Percentiles rank a stretch among this genome's conserved stretches.
These are phyloP conservation scores for Furnarius figulus DNA, from an alignment of 2,113 vertebrate genomes.

Conservation along the genomic window DNA sequence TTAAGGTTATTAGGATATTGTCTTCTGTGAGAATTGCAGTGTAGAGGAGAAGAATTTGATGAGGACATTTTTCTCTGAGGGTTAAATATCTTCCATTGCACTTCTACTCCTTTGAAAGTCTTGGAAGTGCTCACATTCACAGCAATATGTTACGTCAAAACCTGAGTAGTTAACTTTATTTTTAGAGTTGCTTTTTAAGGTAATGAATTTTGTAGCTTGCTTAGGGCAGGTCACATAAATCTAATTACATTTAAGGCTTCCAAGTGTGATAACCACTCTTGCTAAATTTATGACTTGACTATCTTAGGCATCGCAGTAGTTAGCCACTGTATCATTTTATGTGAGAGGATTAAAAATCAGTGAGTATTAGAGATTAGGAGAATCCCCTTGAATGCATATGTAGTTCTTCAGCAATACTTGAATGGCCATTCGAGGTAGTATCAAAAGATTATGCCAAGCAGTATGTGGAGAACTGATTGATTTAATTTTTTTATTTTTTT, in stretches of 20 bases:
- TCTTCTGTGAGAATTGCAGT: background rate
- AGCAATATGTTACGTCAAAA: background rate
- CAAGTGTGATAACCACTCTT: background rate
- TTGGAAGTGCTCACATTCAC: background rate
- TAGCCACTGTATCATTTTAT: background rate
- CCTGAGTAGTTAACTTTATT: slow-evolving; percentile 7
- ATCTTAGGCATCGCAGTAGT: background rate
- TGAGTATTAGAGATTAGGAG: background rate
- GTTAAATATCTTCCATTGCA: background rate
- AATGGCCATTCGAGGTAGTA: background rate
- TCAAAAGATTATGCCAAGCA: background rate
- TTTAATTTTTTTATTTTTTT: background rate
- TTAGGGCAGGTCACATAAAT: background rate
- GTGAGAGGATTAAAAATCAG: background rate
- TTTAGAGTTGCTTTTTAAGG: slow-evolving; percentile 50
- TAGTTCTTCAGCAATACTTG: background rate
- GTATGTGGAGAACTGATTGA: background rate
- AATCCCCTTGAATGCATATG: background rate
- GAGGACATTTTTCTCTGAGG: background rate
- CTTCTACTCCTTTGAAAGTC: background rate
- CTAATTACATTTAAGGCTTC: background rate
- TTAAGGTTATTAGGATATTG: background rate
- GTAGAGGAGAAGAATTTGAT: background rate
- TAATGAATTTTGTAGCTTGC: background rate
- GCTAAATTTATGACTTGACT: slow-evolving; percentile 1